phyloP scores from a whole-genome alignment of 1,140 invertebrate genomes.

The Ridgeia piscesae region DNA sequence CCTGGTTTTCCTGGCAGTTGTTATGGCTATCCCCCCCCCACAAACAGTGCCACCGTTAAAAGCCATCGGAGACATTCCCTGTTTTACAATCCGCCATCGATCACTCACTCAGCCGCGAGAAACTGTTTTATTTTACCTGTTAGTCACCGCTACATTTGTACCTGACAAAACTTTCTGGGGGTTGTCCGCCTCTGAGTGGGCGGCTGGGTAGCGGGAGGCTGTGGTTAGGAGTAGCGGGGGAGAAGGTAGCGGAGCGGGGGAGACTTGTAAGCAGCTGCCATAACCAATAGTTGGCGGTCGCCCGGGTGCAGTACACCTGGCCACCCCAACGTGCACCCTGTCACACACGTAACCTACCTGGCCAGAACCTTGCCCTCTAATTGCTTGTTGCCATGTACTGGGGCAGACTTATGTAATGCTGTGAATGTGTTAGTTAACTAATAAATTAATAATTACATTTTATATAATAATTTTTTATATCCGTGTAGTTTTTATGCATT shows the following conservation, averaged over 20 bases:
- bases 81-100: neutral
- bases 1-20: neutral
- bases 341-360: neutral
- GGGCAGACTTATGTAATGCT: neutral
- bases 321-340: neutral
- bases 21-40: neutral
- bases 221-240: neutral
- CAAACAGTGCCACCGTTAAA: neutral
- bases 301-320: neutral
- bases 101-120: neutral
- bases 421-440: too few species aligned
- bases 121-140: neutral
- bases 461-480: neutral
- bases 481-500: neutral
- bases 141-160: neutral
- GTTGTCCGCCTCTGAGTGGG: neutral
- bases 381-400: neutral
- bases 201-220: neutral
- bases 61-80: neutral
- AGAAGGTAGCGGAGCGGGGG: neutral
- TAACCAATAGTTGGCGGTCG: neutral
- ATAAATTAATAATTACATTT: too few species aligned
- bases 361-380: neutral
- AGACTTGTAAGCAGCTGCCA: neutral
- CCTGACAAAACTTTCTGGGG: neutral